Conservation (phyloP, 2,113 vertebrate genomes). For the Rana temporaria region DNA sequence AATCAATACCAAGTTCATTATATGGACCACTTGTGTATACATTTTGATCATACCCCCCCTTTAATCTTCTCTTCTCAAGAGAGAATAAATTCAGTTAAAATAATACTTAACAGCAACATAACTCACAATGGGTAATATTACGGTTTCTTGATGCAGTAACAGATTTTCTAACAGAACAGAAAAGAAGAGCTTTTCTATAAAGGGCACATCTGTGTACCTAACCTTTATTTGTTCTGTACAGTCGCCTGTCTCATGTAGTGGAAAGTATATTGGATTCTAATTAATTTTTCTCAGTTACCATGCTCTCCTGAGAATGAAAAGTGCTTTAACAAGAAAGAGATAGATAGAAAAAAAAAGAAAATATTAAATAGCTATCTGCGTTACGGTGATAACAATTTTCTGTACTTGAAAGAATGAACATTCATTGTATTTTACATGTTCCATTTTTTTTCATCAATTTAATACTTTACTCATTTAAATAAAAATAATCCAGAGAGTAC, state of each 20-base stretch:
- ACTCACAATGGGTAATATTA: background rate
- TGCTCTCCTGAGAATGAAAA: conserved; percentile 45
- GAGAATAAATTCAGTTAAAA: too few species aligned
- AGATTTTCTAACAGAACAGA: conserved; percentile 20
- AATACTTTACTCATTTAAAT: background rate
- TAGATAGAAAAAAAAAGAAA: conserved; percentile 11
- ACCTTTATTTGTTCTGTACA: conserved; percentile 51
- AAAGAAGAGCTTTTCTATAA: conserved; percentile 37
- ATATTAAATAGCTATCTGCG: conserved; percentile 41
- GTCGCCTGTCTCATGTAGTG: conserved; percentile 35
- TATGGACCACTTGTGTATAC: too few species aligned
- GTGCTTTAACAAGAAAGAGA: conserved; percentile 24
- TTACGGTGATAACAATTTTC: conserved; percentile 22
- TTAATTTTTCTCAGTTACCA: conserved; percentile 53
- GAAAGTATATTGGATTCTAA: conserved; percentile 49
- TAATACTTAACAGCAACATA: background rate
- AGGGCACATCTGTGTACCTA: conserved; percentile 49
- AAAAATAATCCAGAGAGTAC: background rate
- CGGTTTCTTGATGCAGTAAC: background rate
- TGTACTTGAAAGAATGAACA: conserved; percentile 19
- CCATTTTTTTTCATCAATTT: background rate
- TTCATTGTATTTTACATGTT: background rate
- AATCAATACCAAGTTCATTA: too few species aligned
- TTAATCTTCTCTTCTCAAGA: too few species aligned
- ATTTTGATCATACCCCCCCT: too few species aligned